Evolutionary conservation across 2,888 invertebrate genomes (phyloP), one percentile per base, ranked within the genome.

Genomic region (Arrhopalites spinosus): DNA sequence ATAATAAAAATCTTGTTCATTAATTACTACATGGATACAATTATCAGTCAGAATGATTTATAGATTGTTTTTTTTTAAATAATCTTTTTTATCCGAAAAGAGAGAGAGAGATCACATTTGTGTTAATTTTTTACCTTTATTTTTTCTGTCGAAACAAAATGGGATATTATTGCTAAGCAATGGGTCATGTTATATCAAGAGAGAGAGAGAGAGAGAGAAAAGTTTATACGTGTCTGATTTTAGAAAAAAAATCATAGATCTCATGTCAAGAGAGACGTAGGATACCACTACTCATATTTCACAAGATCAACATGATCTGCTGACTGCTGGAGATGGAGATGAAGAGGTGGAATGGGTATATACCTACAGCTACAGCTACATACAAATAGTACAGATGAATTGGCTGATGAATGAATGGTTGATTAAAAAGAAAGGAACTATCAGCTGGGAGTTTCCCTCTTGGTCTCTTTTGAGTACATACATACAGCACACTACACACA

Each of bases 241-340:
- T 15, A 43, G 45, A n/a, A 66, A 30, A 1, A 45, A n/a, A 36
- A 29, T 5, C 27, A 23, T 45, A 20, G 17, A 36, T 45, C 45
- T 43, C 45, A 66, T 43, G 43, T 43, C 17, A 15, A 66, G 66
- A 66, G 20, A 45, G 25, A 2, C 25, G 27, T n/a, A 15, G 64
- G n/a, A n/a, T n/a, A n/a, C n/a, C n/a, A 43, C 56, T 71, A n/a
- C 72, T 72, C 72, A 72, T 72, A 72, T 72, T 72, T 72, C 72
- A 72, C 72, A 71, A 63, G 72, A 72, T 66, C 66, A 66, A 66
- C 45, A 45, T 72, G 63, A 56, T 53, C 36, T 30, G 20, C 30
- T 15, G 29, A 20, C 15, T 53, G n/a, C 53, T 11, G 53, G n/a
- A 53, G 53, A 53, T 8, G 8, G 53, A 20, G 36, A n/a, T n/a